Conservation (phyloP, 53 echinoderm and acorn worm genomes). For the Paracentrotus lividus region DNA sequence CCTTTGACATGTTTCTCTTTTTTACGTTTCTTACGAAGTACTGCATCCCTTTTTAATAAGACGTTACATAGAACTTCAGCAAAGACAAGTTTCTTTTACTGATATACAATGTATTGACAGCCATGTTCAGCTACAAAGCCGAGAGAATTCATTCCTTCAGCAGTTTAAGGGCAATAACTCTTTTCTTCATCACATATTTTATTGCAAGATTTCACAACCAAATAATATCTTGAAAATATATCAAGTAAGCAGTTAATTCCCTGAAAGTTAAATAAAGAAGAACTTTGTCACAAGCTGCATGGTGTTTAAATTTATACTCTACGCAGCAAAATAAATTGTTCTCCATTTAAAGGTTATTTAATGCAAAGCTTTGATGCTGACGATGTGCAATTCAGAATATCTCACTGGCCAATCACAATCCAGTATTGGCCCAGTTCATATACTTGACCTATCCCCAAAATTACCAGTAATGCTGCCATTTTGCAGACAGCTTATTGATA, state of each 20-base stretch:
- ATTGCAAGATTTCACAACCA: neutral
- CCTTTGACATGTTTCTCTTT: neutral
- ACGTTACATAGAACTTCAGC: neutral
- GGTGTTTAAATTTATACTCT: neutral
- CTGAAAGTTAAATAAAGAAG: neutral
- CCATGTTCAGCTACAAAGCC: neutral
- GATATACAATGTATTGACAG: neutral
- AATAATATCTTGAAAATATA: neutral
- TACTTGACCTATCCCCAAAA: too few relatives aligned
- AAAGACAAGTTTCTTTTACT: neutral
- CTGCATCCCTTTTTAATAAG: neutral
- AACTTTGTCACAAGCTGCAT: too few relatives aligned
- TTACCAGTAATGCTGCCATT: too few relatives aligned
- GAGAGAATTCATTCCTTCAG: neutral
- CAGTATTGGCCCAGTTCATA: too few relatives aligned
- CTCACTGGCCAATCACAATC: neutral
- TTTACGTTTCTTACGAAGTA: conserved; percentile 11
- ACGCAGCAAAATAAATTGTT: neutral
- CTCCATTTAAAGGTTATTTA: neutral
- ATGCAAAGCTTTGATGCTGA: neutral
- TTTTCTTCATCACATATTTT: neutral
- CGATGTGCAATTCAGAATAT: neutral
- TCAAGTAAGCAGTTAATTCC: conserved; percentile 23
- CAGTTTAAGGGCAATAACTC: neutral
- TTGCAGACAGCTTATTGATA: neutral